These are phyloP conservation scores for Prorops nasuta DNA, from an alignment of 1,140 invertebrate genomes.

Conservation along the genomic window DNA sequence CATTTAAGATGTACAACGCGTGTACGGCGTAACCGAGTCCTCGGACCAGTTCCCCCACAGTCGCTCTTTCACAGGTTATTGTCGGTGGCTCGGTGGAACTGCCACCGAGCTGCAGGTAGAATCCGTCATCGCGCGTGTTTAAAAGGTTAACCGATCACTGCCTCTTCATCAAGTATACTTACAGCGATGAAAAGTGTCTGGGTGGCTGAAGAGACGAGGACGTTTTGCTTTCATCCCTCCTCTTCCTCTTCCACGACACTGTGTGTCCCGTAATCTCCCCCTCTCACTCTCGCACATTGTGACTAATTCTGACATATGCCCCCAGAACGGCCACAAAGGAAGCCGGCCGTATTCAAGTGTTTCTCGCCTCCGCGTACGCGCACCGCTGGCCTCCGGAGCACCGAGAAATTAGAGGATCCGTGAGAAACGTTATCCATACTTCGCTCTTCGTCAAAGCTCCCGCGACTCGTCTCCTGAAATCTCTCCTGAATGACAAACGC, in stretches of 20 bases:
- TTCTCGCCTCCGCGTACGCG: not conserved
- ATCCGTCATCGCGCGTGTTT: conserved; percentile 25
- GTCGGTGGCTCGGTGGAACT: conserved; percentile 17
- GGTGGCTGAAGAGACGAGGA: conserved; percentile 1
- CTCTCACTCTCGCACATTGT: conserved; percentile 21
- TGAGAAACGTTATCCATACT: no score
- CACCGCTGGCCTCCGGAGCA: not conserved
- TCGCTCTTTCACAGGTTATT: conserved; percentile 15
- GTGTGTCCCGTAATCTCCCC: not conserved
- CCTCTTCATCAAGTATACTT: conserved; percentile 29
- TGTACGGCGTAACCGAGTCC: not conserved
- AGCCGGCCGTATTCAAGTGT: conserved; percentile 25
- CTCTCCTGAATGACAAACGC: no score
- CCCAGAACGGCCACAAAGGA: conserved; percentile 14
- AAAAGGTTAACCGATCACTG: conserved; percentile 32
- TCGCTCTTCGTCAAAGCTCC: no score
- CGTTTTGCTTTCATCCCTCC: not conserved
- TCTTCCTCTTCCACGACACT: not conserved
- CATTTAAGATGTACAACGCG: conserved; percentile 19
- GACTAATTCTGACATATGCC: conserved; percentile 37
- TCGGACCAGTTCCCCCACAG: conserved; percentile 1
- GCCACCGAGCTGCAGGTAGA: conserved; percentile 27
- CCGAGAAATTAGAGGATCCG: not conserved
- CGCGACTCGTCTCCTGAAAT: no score
- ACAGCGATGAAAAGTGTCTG: conserved; percentile 14